These are phyloP conservation scores for Epistrophe grossulariae DNA, from an alignment of 2,888 invertebrate species.

Conservation along the genomic window DNA sequence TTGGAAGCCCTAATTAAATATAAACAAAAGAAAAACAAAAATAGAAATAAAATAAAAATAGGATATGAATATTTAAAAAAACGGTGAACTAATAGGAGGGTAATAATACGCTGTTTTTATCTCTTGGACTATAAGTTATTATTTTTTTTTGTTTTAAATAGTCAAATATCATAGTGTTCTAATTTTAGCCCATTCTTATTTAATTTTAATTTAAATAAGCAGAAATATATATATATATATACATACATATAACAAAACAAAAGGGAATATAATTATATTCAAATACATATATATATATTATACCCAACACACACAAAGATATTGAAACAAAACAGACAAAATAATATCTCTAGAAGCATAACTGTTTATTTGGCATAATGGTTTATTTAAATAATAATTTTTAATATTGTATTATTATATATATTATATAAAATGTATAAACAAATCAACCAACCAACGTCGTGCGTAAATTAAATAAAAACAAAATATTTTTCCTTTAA, in stretches of 20 bases:
- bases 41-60: constrained; percentile 61
- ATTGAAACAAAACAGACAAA: constrained; percentile 34
- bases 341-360: constrained; percentile 62
- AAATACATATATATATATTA: constrained; percentile 11
- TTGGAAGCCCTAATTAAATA: constrained; percentile 32
- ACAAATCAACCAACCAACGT: constrained; percentile 50
- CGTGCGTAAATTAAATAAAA: constrained; percentile 65
- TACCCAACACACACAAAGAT: constrained; percentile 35
- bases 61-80: constrained; percentile 66
- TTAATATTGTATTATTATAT: constrained; percentile 75
- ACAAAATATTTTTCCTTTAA: constrained; percentile 49
- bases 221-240: constrained; percentile 26
- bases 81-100: constrained; percentile 52
- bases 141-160: constrained; percentile 59
- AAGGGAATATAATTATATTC: constrained; percentile 5
- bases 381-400: constrained; percentile 73
- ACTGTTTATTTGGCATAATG: constrained; percentile 66
- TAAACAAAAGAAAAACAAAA: constrained; percentile 27
- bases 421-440: constrained; percentile 57
- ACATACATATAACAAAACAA: constrained; percentile 11
- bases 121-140: constrained; percentile 70
- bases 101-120: constrained; percentile 53
- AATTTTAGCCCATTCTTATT: constrained; percentile 72
- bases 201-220: constrained; percentile 68
- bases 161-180: constrained; percentile 74